Conservation (phyloP, 2,113 vertebrate genomes). For the Xiphias gladius region DNA sequence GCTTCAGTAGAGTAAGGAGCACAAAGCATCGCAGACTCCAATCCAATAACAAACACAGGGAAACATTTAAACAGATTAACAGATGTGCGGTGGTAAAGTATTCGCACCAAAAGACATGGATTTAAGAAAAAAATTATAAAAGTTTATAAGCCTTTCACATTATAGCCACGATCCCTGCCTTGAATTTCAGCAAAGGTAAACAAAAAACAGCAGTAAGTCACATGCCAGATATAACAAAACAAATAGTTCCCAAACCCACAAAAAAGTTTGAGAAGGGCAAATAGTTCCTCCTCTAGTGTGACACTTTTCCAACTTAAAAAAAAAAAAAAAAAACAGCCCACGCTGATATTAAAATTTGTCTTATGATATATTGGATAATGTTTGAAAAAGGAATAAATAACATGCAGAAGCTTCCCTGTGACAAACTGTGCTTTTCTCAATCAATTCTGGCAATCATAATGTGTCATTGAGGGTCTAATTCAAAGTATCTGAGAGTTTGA, state of each 20-base stretch:
- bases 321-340: slow-evolving; percentile 3
- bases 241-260: not conserved
- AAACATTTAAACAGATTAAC: slow-evolving; percentile 73
- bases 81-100: slow-evolving; percentile 9
- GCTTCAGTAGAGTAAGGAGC: slow-evolving; percentile 43
- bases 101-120: slow-evolving; percentile 2
- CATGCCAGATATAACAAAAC: not conserved
- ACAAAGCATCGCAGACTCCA: slow-evolving; percentile 32
- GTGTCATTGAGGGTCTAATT: slow-evolving; percentile 48
- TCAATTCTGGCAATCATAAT: slow-evolving; percentile 33
- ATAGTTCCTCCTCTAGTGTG: slow-evolving; percentile 16
- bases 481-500: slow-evolving; percentile 60
- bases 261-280: slow-evolving; percentile 32
- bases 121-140: not conserved
- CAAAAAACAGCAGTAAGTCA: not conserved
- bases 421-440: slow-evolving; percentile 40
- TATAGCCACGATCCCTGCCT: not conserved
- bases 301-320: not conserved
- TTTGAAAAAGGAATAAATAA: slow-evolving; percentile 36
- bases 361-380: slow-evolving; percentile 21
- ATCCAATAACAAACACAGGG: slow-evolving; percentile 62
- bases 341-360: slow-evolving; percentile 12
- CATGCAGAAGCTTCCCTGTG: not conserved
- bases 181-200: not conserved
- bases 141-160: not conserved